Evolutionary conservation across 2,797 vertebrate genomes (phyloP).

Genomic region (Onychomys leucogaster): DNA sequence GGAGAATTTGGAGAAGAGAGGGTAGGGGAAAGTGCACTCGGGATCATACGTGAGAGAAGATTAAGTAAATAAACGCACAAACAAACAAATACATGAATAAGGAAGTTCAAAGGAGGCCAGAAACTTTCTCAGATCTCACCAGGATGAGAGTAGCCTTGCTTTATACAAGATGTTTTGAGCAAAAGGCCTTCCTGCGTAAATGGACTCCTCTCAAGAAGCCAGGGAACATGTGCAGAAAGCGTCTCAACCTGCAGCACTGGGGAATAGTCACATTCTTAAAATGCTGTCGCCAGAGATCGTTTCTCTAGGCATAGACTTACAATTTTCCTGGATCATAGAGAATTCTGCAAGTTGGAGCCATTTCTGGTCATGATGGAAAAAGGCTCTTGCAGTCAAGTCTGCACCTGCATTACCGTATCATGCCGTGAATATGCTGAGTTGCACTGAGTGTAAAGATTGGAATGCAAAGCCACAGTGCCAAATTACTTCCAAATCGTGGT

Average conservation of each 20-base stretch:
- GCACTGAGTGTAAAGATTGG: neutral
- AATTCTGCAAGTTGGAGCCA: neutral
- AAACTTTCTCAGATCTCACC: neutral
- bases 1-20: neutral
- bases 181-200: neutral
- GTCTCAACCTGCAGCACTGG: neutral
- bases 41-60: neutral
- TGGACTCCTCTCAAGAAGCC: too few relatives aligned
- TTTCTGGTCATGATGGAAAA: neutral
- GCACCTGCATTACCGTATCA: too few relatives aligned
- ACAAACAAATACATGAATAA: neutral
- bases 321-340: too few relatives aligned
- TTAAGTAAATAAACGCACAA: neutral
- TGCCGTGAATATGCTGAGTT: neutral
- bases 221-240: neutral
- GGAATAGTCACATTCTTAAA: neutral
- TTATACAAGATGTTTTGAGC: too few relatives aligned
- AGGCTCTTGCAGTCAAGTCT: neutral
- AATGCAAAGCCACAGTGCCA: neutral
- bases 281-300: neutral
- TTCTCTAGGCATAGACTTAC: too few relatives aligned
- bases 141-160: too few relatives aligned
- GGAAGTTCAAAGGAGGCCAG: neutral
- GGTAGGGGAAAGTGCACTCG: neutral
- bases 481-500: neutral